phyloP scores from a whole-genome alignment of 2,113 vertebrate species.

The Cromileptes altivelis region DNA sequence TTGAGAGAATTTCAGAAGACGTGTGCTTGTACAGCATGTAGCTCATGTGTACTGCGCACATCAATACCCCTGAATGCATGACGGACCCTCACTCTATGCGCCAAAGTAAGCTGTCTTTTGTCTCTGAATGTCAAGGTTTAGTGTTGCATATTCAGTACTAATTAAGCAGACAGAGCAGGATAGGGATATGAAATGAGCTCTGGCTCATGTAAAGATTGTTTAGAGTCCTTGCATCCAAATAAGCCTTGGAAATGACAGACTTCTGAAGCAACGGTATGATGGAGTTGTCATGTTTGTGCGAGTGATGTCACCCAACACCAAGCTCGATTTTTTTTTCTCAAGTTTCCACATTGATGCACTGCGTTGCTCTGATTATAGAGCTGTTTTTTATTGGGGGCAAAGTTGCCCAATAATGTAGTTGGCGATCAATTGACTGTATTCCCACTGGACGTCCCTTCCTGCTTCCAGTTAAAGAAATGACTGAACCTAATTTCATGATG shows the following conservation, averaged over 20 bases:
- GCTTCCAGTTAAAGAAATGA: constrained; percentile 7
- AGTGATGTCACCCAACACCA: not conserved
- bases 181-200: not conserved
- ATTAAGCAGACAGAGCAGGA: not conserved
- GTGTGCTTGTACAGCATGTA: not conserved
- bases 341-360: not conserved
- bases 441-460: not conserved
- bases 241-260: not conserved
- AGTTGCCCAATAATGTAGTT: constrained; percentile 16
- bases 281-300: not conserved
- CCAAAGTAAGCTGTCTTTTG: not conserved
- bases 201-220: not conserved
- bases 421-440: constrained; percentile 7
- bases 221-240: not conserved
- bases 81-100: not conserved
- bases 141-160: constrained; percentile 1
- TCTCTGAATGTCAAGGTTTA: not conserved
- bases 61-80: not conserved
- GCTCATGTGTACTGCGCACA: not conserved
- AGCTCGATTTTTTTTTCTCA: not conserved
- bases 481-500: constrained; percentile 22
- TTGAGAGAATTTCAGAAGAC: not conserved
- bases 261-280: not conserved
- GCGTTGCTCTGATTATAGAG: not conserved
- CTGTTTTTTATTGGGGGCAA: constrained; percentile 14